Evolutionary conservation across 2,797 vertebrate species (phyloP).

Genomic region (Lacerta agilis): DNA sequence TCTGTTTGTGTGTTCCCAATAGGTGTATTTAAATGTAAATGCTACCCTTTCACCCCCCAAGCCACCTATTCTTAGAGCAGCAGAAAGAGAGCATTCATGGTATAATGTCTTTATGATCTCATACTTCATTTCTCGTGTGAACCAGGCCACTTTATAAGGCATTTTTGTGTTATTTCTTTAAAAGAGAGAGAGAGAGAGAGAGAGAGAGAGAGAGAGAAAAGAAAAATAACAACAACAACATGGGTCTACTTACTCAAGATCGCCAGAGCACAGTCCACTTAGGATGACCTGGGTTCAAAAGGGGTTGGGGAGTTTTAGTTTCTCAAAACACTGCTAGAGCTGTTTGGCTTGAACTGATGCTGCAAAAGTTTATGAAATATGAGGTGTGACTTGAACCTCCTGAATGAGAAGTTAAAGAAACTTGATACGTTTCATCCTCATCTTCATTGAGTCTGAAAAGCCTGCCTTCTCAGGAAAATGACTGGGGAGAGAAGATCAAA

Average conservation of each 20-base stretch:
- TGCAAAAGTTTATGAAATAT: not conserved
- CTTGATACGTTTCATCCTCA: not conserved
- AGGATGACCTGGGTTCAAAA: conserved; percentile 56
- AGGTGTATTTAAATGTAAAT: conserved; percentile 80
- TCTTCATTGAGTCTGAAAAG: not conserved
- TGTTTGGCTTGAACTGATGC: not conserved
- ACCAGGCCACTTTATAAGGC: conserved; percentile 66
- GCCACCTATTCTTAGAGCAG: conserved; percentile 74
- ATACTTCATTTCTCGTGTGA: conserved; percentile 76
- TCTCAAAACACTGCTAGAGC: conserved; percentile 40
- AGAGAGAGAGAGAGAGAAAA: not conserved
- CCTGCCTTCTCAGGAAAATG: not conserved
- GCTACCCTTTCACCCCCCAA: conserved; percentile 75
- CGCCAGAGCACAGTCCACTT: conserved; percentile 62
- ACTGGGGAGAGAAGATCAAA: not conserved
- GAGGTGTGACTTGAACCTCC: not conserved
- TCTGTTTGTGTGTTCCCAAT: conserved; percentile 74
- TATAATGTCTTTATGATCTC: conserved; percentile 76
- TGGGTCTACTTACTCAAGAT: conserved; percentile 64
- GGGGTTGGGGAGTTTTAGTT: conserved; percentile 25
- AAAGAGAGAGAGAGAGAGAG: not conserved
- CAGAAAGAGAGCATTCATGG: conserved; percentile 78
- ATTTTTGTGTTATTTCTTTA: conserved; percentile 61
- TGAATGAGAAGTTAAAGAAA: not conserved
- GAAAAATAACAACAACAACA: conserved; percentile 34